Base-by-base conservation (phyloP, 2,797 vertebrate species). In the Lerista edwardsae region DNA sequence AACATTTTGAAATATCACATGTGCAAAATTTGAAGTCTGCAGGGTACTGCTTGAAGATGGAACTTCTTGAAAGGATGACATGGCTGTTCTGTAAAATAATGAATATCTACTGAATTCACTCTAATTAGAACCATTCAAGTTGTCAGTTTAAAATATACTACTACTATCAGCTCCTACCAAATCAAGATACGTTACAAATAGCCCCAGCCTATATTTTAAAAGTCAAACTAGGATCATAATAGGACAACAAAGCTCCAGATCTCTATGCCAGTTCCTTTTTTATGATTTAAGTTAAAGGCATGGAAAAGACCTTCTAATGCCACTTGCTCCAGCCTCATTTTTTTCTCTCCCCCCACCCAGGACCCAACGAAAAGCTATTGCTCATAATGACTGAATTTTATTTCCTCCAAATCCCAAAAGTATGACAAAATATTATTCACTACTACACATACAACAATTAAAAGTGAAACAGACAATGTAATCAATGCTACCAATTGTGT, bases 1-100 rank as follows among this genome's bases (percentile, higher is more conserved):
- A 82, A 99, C 98, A 94, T 99, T 99, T 95, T 99, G 98, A 96
- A 99, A 99, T 96, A 99, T 98, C 92, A 99, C 99, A 73, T 99
- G 99, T 44, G 99, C 98, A 97, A 99, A 99, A 94, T 99, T 99
- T 83, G 98, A 99, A 19, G 97, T 98, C 95, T 99, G 98, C 96
- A 98, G 97, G 93, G 96, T 71, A 91, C 88, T 96, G 80, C 90
- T 90, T 89, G 96, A 92, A 93, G 96, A 96, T 0, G 97, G 95
- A 90, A 97, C 92, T 87, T 98, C 97, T 95, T 97, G 97, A 95
- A 97, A 96, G 87, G 97, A 96, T 89, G 96, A 97, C 98, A 98
- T 98, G 89, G 93, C 85, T 88, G 91, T 91, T 82, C 96, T 97
- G 95, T 36, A 96, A 96, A 3, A 85, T 75, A 91, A 90, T 29